Percentiles rank a stretch among this genome's conserved stretches.
phyloP scores from a whole-genome alignment of 2,797 vertebrate genomes.

The Poecilia gillii region DNA sequence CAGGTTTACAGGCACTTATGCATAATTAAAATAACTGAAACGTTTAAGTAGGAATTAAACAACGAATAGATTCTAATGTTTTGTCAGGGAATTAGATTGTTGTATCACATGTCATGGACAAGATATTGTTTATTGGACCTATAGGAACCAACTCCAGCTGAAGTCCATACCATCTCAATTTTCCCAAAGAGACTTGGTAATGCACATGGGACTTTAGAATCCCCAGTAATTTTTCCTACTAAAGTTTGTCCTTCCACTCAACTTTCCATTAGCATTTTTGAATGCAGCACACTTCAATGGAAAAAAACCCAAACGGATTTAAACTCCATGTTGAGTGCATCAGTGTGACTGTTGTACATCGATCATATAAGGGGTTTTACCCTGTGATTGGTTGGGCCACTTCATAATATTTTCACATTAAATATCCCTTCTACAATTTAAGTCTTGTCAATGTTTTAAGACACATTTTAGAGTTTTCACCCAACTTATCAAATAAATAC shows the following conservation, averaged over 20 bases:
- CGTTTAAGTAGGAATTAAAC: neutral
- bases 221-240: neutral
- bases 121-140: neutral
- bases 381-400: neutral
- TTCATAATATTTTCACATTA: neutral
- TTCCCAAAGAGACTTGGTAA: neutral
- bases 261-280: neutral
- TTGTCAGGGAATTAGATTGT: neutral
- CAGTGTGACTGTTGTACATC: neutral
- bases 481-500: neutral
- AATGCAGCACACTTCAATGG: neutral
- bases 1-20: neutral
- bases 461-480: neutral
- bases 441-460: neutral
- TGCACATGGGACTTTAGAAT: neutral
- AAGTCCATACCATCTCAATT: neutral
- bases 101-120: neutral
- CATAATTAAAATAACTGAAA: neutral
- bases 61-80: neutral
- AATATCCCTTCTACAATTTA: neutral
- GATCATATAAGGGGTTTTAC: neutral
- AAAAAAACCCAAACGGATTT: neutral
- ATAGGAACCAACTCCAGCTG: neutral
- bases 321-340: neutral
- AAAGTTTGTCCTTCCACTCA: neutral